Conservation (phyloP, 2,888 invertebrate genomes). For the Hipparchia sbordonii region DNA sequence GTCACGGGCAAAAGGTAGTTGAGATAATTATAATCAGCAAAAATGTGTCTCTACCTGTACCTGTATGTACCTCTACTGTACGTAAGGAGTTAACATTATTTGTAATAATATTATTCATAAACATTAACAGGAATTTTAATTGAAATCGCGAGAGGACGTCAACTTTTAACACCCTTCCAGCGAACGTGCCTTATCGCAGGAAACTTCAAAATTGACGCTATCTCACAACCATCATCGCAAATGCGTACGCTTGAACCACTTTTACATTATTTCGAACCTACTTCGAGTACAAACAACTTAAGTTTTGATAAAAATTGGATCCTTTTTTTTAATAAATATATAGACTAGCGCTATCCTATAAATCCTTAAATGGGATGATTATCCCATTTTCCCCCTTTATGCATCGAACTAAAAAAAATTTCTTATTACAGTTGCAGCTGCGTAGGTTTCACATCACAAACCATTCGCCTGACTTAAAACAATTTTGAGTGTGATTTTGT, state of each 20-base stretch:
- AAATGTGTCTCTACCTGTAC: background rate
- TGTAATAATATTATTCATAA: conserved; percentile 18
- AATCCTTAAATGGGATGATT: too few species aligned
- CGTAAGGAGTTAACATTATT: background rate
- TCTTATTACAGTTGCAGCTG: too few species aligned
- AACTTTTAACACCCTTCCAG: conserved; percentile 64
- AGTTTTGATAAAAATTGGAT: too few species aligned
- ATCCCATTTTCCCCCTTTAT: too few species aligned
- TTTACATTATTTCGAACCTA: conserved; percentile 23
- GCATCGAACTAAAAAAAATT: too few species aligned
- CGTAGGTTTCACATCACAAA: too few species aligned
- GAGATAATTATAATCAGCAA: background rate
- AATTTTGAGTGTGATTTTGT: too few species aligned
- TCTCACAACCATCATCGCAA: conserved; percentile 66
- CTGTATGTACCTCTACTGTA: background rate
- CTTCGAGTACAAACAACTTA: background rate
- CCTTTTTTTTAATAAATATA: too few species aligned
- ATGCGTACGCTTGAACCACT: conserved; percentile 64
- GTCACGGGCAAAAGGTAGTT: too few species aligned
- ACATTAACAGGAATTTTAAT: conserved; percentile 53
- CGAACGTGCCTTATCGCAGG: conserved; percentile 71
- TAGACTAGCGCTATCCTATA: too few species aligned
- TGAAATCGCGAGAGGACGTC: conserved; percentile 60
- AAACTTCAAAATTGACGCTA: conserved; percentile 72
- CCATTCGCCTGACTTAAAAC: too few species aligned